Percentiles rank a stretch among this genome's conserved stretches.
Evolutionary conservation across 1,140 invertebrate species (phyloP).

Genomic region (Apis cerana): DNA sequence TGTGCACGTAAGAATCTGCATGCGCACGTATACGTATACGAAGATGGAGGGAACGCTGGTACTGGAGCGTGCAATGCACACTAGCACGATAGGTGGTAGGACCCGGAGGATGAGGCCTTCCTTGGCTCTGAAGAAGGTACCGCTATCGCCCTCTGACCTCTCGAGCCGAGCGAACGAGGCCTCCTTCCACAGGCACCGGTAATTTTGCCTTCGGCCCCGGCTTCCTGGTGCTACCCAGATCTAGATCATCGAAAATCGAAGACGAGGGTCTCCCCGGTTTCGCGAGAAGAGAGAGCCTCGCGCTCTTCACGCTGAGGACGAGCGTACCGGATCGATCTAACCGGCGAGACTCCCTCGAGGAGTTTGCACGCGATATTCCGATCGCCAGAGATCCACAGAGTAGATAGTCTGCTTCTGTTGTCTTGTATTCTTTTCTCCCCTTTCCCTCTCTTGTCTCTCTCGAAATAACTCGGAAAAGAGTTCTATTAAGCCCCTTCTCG

Average conservation of each 20-base stretch:
- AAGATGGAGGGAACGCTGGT: slow-evolving; percentile 50
- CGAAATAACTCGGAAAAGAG: too few relatives aligned
- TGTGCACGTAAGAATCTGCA: neutral
- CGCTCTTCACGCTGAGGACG: slow-evolving; percentile 1
- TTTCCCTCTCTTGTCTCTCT: neutral
- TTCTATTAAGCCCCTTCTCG: neutral
- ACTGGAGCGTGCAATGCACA: slow-evolving; percentile 66
- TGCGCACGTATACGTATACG: slow-evolving; percentile 22
- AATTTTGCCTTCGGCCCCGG: slow-evolving; percentile 75
- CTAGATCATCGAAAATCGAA: slow-evolving; percentile 74
- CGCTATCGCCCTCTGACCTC: slow-evolving; percentile 81
- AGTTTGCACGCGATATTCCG: slow-evolving; percentile 15
- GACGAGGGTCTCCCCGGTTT: neutral
- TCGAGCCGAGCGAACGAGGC: slow-evolving; percentile 72
- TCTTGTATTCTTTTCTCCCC: neutral
- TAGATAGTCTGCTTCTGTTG: neutral
- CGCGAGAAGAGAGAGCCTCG: neutral
- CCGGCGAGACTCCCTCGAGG: neutral
- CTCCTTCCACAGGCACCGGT: slow-evolving; percentile 75
- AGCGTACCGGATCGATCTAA: neutral
- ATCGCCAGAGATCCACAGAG: slow-evolving; percentile 3
- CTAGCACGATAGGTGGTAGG: slow-evolving; percentile 64
- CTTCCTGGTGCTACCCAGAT: slow-evolving; percentile 77
- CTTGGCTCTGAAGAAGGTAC: slow-evolving; percentile 73
- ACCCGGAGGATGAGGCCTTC: slow-evolving; percentile 69